A percentile compares a stretch with the other conserved stretches of the same genome.
phyloP scores from a whole-genome alignment of 1,140 invertebrate genomes.

The Anastrepha ludens region DNA sequence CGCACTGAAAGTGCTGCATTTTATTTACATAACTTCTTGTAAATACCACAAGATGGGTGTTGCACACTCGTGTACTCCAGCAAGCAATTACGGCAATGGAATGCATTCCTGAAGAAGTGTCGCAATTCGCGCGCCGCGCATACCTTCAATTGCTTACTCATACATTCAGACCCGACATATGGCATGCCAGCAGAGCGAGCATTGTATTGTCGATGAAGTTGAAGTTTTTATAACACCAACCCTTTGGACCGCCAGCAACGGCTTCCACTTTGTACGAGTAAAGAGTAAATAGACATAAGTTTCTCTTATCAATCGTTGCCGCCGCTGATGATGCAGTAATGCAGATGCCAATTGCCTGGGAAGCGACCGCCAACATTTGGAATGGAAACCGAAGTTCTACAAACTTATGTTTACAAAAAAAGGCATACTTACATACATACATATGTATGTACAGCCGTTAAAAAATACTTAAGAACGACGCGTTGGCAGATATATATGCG shows the following conservation, averaged over 20 bases:
- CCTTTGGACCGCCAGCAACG: background rate
- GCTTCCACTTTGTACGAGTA: background rate
- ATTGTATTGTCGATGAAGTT: background rate
- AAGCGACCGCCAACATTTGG: conserved; percentile 16
- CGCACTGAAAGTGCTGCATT: conserved; percentile 4
- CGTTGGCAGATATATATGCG: too few relatives aligned
- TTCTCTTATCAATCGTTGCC: conserved; percentile 39
- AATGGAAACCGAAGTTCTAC: background rate
- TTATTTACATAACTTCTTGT: background rate
- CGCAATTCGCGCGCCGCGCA: conserved; percentile 30
- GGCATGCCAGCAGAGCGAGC: background rate
- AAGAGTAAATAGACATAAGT: conserved; percentile 42
- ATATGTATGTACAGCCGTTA: too few relatives aligned
- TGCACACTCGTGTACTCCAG: background rate
- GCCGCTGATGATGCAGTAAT: background rate
- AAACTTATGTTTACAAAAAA: background rate
- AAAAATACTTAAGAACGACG: too few relatives aligned
- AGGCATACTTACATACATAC: too few relatives aligned
- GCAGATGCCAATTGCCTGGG: conserved; percentile 18
- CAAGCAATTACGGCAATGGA: conserved; percentile 12
- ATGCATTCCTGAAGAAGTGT: conserved; percentile 24
- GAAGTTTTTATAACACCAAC: background rate
- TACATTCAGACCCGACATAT: background rate
- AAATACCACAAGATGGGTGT: conserved; percentile 1
- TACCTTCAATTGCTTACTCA: background rate